phyloP scores from a whole-genome alignment of 2,888 invertebrate species.

The Nymphalis urticae region DNA sequence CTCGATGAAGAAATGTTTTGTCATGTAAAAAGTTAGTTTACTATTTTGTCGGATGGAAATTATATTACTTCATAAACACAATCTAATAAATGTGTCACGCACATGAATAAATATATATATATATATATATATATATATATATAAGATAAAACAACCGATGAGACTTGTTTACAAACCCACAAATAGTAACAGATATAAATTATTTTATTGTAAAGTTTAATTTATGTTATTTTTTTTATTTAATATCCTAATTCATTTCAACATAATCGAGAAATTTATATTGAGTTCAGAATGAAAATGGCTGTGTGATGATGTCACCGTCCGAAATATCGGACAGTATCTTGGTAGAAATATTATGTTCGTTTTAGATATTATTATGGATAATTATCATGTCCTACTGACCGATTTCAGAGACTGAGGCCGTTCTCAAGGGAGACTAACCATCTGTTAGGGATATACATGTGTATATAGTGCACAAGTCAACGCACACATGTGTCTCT shows the following conservation, averaged over 20 bases:
- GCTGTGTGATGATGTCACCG: constrained; percentile 67
- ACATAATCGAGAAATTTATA: constrained; percentile 41
- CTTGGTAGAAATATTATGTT: constrained; percentile 39
- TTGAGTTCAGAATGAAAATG: constrained; percentile 58
- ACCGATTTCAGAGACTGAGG: too few species aligned
- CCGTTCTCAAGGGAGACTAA: too few species aligned
- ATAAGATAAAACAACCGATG: too few species aligned
- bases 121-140: too few species aligned
- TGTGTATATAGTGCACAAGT: too few species aligned
- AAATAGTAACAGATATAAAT: background rate
- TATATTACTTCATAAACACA: too few species aligned
- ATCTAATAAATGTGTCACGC: too few species aligned
- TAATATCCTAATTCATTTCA: constrained; percentile 24
- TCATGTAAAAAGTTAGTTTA: background rate
- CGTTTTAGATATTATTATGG: constrained; percentile 7
- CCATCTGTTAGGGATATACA: too few species aligned
- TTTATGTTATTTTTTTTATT: constrained; percentile 21
- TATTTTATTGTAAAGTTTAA: constrained; percentile 14
- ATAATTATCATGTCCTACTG: too few species aligned
- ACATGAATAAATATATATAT: too few species aligned
- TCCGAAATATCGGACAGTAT: constrained; percentile 55
- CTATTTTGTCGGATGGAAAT: too few species aligned
- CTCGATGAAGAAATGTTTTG: background rate
- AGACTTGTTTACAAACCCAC: background rate
- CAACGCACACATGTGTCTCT: too few species aligned